Evolutionary conservation across 2,888 invertebrate species (phyloP).

Genomic region (Erpobdella octoculata): DNA sequence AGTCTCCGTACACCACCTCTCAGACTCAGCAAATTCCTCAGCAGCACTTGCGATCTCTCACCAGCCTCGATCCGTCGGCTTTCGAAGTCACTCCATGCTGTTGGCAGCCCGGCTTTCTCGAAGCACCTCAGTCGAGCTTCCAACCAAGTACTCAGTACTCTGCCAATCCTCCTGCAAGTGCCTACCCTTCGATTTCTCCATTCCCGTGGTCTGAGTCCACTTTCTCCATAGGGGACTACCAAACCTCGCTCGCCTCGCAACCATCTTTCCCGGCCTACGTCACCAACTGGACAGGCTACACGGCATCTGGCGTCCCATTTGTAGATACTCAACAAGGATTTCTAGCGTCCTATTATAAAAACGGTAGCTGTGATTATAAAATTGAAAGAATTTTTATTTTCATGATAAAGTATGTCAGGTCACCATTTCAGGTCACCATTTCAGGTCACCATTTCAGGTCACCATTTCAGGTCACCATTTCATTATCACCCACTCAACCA

Average conservation of each 20-base stretch:
- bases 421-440: no score
- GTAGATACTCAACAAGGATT: conserved; percentile 14
- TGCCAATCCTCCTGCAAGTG: neutral
- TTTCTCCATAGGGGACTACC: conserved; percentile 24
- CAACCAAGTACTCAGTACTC: conserved; percentile 4
- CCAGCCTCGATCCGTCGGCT: neutral
- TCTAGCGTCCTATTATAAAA: conserved; percentile 9
- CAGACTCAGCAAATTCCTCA: neutral
- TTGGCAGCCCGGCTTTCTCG: conserved; percentile 14
- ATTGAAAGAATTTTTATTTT: neutral
- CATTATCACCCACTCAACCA: no score
- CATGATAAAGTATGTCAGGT: no score
- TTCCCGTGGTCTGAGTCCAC: conserved; percentile 24
- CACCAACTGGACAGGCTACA: conserved; percentile 3
- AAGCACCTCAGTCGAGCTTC: neutral
- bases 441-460: no score
- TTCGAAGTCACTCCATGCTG: conserved; percentile 15
- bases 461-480: no score
- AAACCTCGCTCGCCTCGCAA: neutral
- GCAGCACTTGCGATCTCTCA: neutral
- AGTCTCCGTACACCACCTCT: conserved; percentile 15
- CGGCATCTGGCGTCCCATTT: neutral
- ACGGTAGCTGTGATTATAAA: neutral
- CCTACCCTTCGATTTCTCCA: conserved; percentile 25
- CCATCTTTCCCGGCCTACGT: conserved; percentile 26